Evolutionary conservation across 2,888 invertebrate species (phyloP).

Genomic region (Andricus quercusramuli): DNA sequence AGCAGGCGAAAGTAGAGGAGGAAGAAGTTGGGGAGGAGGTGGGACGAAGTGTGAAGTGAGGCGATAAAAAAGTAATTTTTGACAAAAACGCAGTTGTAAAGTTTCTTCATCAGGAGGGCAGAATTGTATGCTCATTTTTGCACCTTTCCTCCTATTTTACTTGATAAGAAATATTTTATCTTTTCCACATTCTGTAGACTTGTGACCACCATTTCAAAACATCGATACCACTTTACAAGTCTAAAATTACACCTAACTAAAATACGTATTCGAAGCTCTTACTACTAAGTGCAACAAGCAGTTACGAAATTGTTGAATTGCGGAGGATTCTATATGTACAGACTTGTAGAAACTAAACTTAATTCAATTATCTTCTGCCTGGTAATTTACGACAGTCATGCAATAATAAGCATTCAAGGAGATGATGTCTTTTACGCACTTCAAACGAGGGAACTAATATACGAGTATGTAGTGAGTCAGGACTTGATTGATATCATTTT

Average conservation of each 20-base stretch:
- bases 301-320: slow-evolving; percentile 8
- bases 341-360: slow-evolving; percentile 3
- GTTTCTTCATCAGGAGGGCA: too few species aligned
- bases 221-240: neutral
- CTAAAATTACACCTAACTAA: neutral
- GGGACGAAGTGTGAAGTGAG: too few species aligned
- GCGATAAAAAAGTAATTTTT: too few species aligned
- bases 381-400: slow-evolving; percentile 23
- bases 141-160: neutral
- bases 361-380: slow-evolving; percentile 4
- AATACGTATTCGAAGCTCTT: neutral
- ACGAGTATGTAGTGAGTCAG: neutral
- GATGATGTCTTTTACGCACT: slow-evolving; percentile 1
- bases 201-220: neutral
- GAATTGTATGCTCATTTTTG: neutral
- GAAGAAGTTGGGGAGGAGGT: too few species aligned
- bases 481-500: neutral
- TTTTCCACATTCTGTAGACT: neutral
- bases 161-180: neutral
- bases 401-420: slow-evolving; percentile 12
- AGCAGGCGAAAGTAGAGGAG: too few species aligned
- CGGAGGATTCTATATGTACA: neutral
- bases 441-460: neutral
- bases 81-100: too few species aligned
- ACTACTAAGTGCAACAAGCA: slow-evolving; percentile 26